These are phyloP conservation scores for Lucifuga dentata DNA, from an alignment of 2,113 vertebrate genomes.

Conservation along the genomic window DNA sequence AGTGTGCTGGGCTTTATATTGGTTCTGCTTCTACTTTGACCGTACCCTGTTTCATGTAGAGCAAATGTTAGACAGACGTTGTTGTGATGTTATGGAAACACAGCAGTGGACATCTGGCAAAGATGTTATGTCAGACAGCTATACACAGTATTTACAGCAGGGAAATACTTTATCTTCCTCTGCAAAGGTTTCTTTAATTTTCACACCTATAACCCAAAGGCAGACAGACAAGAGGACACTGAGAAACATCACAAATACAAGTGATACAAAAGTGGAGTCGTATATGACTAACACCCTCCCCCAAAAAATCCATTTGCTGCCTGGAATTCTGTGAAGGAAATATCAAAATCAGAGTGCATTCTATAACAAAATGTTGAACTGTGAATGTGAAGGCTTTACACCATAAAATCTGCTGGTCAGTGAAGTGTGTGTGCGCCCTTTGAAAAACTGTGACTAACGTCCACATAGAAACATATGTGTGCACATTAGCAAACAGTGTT, in stretches of 20 bases:
- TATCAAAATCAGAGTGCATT: constrained; percentile 29
- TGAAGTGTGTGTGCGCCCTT: constrained; percentile 31
- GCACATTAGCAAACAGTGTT: constrained; percentile 7
- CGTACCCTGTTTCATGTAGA: constrained; percentile 59
- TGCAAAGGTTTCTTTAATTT: constrained; percentile 47
- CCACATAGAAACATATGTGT: constrained; percentile 10
- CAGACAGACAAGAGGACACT: constrained; percentile 55
- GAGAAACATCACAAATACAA: constrained; percentile 66
- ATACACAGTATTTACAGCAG: constrained; percentile 81
- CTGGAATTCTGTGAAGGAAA: constrained; percentile 66
- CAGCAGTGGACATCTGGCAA: constrained; percentile 60
- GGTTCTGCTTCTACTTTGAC: constrained; percentile 59
- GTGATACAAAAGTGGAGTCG: constrained; percentile 66
- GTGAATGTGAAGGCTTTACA: constrained; percentile 36
- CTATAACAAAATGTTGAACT: constrained; percentile 43
- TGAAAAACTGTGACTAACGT: constrained; percentile 32
- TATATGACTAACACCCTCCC: constrained; percentile 57
- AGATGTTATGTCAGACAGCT: constrained; percentile 64
- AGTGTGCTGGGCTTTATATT: background rate
- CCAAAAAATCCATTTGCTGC: constrained; percentile 78
- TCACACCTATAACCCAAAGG: constrained; percentile 52
- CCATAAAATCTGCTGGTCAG: constrained; percentile 24
- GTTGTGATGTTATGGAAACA: constrained; percentile 69
- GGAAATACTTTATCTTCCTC: constrained; percentile 54
- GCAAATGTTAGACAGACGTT: constrained; percentile 49